These are phyloP conservation scores for Baryphthengus martii DNA, from an alignment of 2,113 vertebrate species.

Conservation along the genomic window DNA sequence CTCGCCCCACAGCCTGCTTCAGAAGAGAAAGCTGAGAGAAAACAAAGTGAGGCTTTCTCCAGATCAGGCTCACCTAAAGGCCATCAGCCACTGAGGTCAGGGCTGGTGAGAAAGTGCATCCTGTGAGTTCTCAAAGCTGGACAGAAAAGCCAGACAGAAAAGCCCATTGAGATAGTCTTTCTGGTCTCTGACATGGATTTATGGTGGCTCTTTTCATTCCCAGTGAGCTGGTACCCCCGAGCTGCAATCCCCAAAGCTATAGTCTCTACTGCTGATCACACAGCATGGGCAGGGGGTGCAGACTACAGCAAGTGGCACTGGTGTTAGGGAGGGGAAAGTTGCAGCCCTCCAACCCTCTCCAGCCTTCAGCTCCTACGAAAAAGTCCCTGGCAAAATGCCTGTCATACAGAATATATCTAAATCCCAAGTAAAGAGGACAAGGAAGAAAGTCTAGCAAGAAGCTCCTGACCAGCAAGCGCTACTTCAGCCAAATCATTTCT, in stretches of 20 bases:
- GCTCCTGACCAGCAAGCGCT: background rate
- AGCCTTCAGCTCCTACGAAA: background rate
- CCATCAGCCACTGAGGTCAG: background rate
- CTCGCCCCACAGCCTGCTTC: background rate
- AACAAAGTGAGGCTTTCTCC: background rate
- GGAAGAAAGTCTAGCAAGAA: background rate
- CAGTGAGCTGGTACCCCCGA: background rate
- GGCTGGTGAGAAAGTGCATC: background rate
- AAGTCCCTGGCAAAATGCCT: background rate
- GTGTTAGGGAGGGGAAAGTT: background rate
- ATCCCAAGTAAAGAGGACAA: background rate
- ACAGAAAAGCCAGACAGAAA: background rate
- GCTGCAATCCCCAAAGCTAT: background rate
- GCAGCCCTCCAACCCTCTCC: background rate
- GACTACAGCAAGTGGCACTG: background rate
- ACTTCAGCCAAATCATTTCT: background rate
- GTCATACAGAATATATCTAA: background rate
- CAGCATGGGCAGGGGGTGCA: background rate
- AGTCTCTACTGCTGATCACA: accelerated
- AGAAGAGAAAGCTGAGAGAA: background rate
- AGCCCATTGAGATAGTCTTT: background rate
- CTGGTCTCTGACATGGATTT: background rate
- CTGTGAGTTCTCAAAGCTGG: background rate
- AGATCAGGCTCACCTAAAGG: background rate
- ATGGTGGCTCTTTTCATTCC: background rate